phyloP scores from a whole-genome alignment of 1,140 invertebrate genomes.

The Polypedilum vanderplanki region DNA sequence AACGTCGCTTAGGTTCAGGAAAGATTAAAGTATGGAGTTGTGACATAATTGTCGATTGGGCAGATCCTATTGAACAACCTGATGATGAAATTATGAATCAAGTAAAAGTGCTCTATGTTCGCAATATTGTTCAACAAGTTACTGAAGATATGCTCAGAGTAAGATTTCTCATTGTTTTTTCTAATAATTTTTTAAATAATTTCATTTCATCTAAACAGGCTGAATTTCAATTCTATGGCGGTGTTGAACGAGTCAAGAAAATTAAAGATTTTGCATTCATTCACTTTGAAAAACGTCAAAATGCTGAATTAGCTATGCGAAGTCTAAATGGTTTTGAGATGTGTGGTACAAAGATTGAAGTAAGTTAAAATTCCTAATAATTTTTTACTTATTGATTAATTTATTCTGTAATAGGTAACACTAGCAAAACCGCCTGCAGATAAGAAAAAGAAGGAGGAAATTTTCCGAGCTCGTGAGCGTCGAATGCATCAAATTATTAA shows the following conservation, averaged over 20 bases:
- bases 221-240: constrained; percentile 85
- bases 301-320: constrained; percentile 91
- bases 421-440: constrained; percentile 97
- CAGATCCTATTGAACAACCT: constrained; percentile 97
- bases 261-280: constrained; percentile 99
- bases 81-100: constrained; percentile 98
- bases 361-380: constrained; percentile 43
- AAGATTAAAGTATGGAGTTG: constrained; percentile 94
- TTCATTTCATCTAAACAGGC: constrained; percentile 48
- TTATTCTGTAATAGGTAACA: constrained; percentile 50
- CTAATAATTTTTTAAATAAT: background rate
- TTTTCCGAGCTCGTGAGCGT: constrained; percentile 81
- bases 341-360: constrained; percentile 84
- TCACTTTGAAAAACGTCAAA: constrained; percentile 96
- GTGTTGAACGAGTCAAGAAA: constrained; percentile 96
- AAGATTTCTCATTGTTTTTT: background rate
- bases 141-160: constrained; percentile 88
- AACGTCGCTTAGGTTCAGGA: constrained; percentile 85
- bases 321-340: constrained; percentile 88
- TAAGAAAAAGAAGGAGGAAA: constrained; percentile 97
- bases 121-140: constrained; percentile 94
- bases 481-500: constrained; percentile 91
- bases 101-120: constrained; percentile 96
- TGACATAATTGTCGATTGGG: constrained; percentile 99
- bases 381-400: no score